Conservation (phyloP, 2,888 invertebrate genomes). For the Apomyelois bistriatella region DNA sequence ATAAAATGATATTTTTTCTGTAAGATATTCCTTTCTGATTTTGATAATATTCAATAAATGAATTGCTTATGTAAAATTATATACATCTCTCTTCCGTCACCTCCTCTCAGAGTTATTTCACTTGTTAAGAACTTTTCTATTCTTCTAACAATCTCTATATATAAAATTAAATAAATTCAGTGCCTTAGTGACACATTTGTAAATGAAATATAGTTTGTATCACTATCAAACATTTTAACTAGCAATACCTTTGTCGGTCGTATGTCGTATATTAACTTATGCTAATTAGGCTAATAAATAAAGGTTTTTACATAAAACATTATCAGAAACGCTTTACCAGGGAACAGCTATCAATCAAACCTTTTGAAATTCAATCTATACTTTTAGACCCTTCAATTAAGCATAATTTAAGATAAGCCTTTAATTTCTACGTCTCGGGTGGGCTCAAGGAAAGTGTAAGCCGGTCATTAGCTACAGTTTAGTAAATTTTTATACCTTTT, state of each 20-base stretch:
- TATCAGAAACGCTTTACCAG: constrained; percentile 46
- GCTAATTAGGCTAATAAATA: constrained; percentile 49
- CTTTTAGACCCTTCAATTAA: constrained; percentile 74
- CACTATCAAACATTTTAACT: constrained; percentile 30
- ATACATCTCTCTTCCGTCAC: no score
- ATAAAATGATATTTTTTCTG: no score
- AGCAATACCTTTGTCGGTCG: constrained; percentile 13
- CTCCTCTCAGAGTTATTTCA: no score
- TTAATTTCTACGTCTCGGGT: constrained; percentile 75
- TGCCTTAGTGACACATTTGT: background rate
- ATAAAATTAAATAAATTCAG: background rate
- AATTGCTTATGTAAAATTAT: no score
- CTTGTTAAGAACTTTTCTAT: no score
- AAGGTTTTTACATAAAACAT: constrained; percentile 40
- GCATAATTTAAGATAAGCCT: constrained; percentile 76
- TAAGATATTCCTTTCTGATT: no score
- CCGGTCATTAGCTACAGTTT: constrained; percentile 68
- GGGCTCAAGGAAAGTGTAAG: constrained; percentile 68
- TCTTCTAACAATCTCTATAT: no score
- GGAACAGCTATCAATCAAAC: constrained; percentile 68
- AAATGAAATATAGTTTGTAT: constrained; percentile 21
- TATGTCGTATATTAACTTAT: constrained; percentile 33
- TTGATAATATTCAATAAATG: no score
- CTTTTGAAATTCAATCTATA: constrained; percentile 72
- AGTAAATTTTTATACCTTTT: constrained; percentile 60